Percentiles rank a stretch among this genome's conserved stretches.
These are phyloP conservation scores for Drosophila murphyi DNA, from an alignment of 1,140 invertebrate genomes.

Conservation along the genomic window DNA sequence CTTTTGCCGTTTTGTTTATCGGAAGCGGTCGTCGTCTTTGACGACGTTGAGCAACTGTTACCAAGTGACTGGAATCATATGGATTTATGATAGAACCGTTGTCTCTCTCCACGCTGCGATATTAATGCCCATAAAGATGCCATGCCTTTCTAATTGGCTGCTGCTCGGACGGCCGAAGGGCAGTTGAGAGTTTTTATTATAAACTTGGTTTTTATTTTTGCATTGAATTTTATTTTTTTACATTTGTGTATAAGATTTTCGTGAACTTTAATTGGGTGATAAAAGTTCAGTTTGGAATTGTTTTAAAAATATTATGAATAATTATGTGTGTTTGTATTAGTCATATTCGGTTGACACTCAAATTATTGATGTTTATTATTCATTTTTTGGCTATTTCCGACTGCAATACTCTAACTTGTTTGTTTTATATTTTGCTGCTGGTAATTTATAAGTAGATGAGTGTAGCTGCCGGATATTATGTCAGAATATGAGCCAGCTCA, in stretches of 20 bases:
- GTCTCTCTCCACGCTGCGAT: not conserved
- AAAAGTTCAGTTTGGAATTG: constrained; percentile 16
- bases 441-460: constrained; percentile 25
- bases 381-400: too few species aligned
- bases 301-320: constrained; percentile 28
- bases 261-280: constrained; percentile 38
- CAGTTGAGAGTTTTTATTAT: constrained; percentile 20
- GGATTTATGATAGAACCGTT: constrained; percentile 51
- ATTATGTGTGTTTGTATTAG: constrained; percentile 18
- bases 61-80: constrained; percentile 55
- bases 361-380: too few species aligned
- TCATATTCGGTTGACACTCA: too few species aligned
- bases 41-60: constrained; percentile 54
- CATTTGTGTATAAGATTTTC: constrained; percentile 22
- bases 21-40: constrained; percentile 24
- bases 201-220: constrained; percentile 10
- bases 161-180: constrained; percentile 29
- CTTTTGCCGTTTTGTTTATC: constrained; percentile 42
- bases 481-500: constrained; percentile 8
- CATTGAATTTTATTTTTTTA: constrained; percentile 7
- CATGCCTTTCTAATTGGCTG: constrained; percentile 47
- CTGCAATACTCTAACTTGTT: too few species aligned
- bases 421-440: constrained; percentile 15
- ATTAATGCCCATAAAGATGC: constrained; percentile 17
- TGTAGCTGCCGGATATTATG: constrained; percentile 27